Percentiles rank a stretch among this genome's conserved stretches.
Conservation (phyloP, 2,888 invertebrate species). For the Brachyptera risi region DNA sequence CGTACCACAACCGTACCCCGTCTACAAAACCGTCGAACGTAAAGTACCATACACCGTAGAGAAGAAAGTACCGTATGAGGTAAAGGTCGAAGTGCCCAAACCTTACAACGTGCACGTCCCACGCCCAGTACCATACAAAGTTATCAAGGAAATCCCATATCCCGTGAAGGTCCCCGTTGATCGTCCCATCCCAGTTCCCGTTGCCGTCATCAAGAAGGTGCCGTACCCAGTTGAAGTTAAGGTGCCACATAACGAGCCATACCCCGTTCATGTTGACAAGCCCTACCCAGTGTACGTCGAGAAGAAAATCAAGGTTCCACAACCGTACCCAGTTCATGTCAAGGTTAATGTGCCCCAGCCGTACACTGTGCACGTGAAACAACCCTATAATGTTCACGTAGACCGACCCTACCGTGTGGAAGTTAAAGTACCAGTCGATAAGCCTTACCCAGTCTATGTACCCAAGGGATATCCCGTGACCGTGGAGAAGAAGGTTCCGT, state of each 20-base stretch:
- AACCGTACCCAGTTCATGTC: conserved; percentile 63
- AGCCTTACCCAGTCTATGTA: conserved; percentile 42
- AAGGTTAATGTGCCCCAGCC: conserved; percentile 64
- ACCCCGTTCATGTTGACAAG: conserved; percentile 66
- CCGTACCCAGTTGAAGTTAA: conserved; percentile 42
- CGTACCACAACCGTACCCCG: conserved; percentile 65
- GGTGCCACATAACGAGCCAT: conserved; percentile 64
- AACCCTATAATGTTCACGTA: conserved; percentile 30
- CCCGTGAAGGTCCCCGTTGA: conserved; percentile 62
- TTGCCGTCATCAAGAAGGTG: conserved; percentile 66
- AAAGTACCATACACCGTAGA: conserved; percentile 67
- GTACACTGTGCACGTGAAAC: conserved; percentile 32
- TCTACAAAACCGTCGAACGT: conserved; percentile 57
- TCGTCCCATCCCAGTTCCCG: conserved; percentile 56
- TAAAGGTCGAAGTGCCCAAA: conserved; percentile 33
- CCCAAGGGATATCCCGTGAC: conserved; percentile 71
- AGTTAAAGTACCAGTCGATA: conserved; percentile 34
- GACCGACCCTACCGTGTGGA: conserved; percentile 32
- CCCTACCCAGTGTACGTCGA: conserved; percentile 70
- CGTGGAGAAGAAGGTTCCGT: conserved; percentile 58
- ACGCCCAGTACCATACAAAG: conserved; percentile 56
- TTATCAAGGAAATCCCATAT: conserved; percentile 38
- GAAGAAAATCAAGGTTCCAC: conserved; percentile 60
- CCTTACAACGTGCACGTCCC: conserved; percentile 64
- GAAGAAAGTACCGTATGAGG: conserved; percentile 52